A percentile compares a stretch with the other conserved stretches of the same genome.
Evolutionary conservation across 2,797 vertebrate species (phyloP).

Genomic region (Tapirus indicus): DNA sequence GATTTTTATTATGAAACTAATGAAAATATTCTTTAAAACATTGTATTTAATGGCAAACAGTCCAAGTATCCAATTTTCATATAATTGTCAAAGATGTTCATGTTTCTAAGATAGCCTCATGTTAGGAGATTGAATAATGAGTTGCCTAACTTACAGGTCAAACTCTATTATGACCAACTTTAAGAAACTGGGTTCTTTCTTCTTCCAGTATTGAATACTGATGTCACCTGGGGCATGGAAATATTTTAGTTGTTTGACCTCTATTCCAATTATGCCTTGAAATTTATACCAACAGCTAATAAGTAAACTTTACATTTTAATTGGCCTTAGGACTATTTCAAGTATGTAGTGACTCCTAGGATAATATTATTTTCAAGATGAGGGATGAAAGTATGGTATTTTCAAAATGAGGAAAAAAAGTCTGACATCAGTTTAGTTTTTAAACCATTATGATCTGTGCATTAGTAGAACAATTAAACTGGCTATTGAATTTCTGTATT

Average conservation of each 20-base stretch:
- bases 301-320: constrained; percentile 46
- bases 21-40: constrained; percentile 47
- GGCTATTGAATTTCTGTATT: neutral
- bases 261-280: constrained; percentile 21
- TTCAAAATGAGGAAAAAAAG: neutral
- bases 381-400: neutral
- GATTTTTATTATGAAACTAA: constrained; percentile 57
- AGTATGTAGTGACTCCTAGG: constrained; percentile 20
- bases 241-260: constrained; percentile 22
- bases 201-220: neutral
- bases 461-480: constrained; percentile 35
- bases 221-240: neutral
- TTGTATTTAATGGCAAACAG: neutral
- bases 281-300: constrained; percentile 7
- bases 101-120: constrained; percentile 14
- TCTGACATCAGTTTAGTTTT: constrained; percentile 21
- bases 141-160: constrained; percentile 39
- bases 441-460: neutral
- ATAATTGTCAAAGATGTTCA: constrained; percentile 10
- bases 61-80: neutral
- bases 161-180: neutral
- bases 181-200: constrained; percentile 39
- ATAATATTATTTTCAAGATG: constrained; percentile 26
- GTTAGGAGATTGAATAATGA: constrained; percentile 12
- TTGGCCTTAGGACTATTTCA: constrained; percentile 31